Evolutionary conservation across 2,113 vertebrate species (phyloP), one percentile per base, ranked within the genome.

Genomic region (Pluvianellus socialis): DNA sequence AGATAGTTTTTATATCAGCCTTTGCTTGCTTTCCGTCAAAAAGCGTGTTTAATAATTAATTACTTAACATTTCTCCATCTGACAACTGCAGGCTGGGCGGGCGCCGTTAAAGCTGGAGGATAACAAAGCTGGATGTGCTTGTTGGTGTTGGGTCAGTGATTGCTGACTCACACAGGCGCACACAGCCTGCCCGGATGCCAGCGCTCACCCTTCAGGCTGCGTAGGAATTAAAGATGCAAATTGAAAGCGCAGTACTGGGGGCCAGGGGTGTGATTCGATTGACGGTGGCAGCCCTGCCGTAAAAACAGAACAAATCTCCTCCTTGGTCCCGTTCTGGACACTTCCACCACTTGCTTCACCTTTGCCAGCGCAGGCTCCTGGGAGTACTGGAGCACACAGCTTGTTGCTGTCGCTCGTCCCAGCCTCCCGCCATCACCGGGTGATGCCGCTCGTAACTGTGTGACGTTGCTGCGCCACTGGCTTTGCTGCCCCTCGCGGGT

Each of bases 1-100:
- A 38, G 38, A 38, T 38, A 38, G 38, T 38, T 38, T 81, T 75
- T 16, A 10, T 26, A 22, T 72, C 66, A 15, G 35, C 70, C 81
- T 93, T 67, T 77, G 84, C 89, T 96, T 92, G 90, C 38, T 85
- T 95, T 90, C 5, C 0, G 42, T 85, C 52, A 28, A 30, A 71
- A 79, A 88, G 77, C 71, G 44, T 14, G 58, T 68, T 96, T 68
- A 90, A 92, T 93, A 82, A 88, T 95, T 40, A n/a, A 94, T 90
- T 20, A 3, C 62, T 71, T 10, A 28, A 50, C 40, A 14, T 75
- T 63, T 21, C 38, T 5, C 12, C 55, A 63, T n/a, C 44, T 93
- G 71, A 27, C 0, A 4, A 38, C 58, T 22, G 73, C 12, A 3
- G 82, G 65, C 62, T 20, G 73, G 30, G 82, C 75, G 13, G 68